A percentile compares a stretch with the other conserved stretches of the same genome.
phyloP scores from a whole-genome alignment of 2,797 vertebrate genomes.

The Neoniphon sammara region DNA sequence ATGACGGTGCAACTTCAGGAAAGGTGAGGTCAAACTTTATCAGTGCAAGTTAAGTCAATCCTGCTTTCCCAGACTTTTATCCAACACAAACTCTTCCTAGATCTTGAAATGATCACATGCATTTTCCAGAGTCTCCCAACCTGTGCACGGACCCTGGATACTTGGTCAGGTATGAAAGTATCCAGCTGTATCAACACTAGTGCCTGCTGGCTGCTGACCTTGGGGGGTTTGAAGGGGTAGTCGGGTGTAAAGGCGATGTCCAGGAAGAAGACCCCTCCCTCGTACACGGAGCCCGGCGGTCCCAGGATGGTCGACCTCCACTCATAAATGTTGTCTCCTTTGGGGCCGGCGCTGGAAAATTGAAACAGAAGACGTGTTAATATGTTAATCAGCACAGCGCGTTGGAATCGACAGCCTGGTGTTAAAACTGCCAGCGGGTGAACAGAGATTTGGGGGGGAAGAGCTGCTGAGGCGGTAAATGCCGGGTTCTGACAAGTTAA shows the following conservation, averaged over 20 bases:
- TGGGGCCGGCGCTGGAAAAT: constrained; percentile 86
- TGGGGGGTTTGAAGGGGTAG: constrained; percentile 93
- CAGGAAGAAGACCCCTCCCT: constrained; percentile 91
- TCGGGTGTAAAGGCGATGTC: constrained; percentile 92
- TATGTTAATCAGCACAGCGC: constrained; percentile 49
- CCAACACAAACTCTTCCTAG: not conserved
- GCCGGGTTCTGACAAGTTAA: constrained; percentile 63
- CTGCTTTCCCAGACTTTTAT: too few species aligned
- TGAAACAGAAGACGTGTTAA: constrained; percentile 63
- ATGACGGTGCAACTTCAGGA: not conserved
- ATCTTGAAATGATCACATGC: not conserved
- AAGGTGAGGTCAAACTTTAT: not conserved
- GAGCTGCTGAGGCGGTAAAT: constrained; percentile 44
- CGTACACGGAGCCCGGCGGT: constrained; percentile 90
- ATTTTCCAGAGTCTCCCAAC: not conserved
- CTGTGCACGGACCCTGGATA: not conserved
- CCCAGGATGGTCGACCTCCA: constrained; percentile 92
- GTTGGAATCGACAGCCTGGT: constrained; percentile 38
- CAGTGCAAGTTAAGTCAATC: too few species aligned
- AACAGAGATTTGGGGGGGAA: constrained; percentile 27
- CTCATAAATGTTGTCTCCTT: constrained; percentile 92
- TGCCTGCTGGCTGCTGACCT: constrained; percentile 78
- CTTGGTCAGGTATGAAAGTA: not conserved
- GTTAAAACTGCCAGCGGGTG: constrained; percentile 43
- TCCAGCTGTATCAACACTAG: constrained; percentile 6